Percentiles rank a stretch among this genome's conserved stretches.
Evolutionary conservation across 2,113 vertebrate species (phyloP).

Genomic region (Dendropsophus ebraccatus): DNA sequence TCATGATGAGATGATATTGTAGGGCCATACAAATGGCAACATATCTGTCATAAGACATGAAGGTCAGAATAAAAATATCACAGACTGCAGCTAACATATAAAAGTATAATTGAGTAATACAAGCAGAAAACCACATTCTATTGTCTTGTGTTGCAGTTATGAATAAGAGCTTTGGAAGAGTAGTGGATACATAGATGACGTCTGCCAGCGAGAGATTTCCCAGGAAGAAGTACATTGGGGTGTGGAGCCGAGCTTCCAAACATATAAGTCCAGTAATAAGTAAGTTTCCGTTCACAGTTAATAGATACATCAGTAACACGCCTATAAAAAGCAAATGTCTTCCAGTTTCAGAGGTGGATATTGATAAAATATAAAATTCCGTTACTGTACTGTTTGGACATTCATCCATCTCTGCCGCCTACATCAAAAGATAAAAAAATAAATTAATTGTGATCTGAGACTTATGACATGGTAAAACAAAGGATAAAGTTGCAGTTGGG

Average conservation of each 20-base stretch:
- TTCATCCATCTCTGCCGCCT: not conserved
- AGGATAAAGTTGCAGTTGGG: no score
- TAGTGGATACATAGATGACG: constrained; percentile 6
- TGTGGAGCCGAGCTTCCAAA: not conserved
- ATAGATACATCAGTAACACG: constrained; percentile 7
- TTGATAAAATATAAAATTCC: not conserved
- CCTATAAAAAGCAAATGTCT: not conserved
- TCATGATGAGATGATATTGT: not conserved
- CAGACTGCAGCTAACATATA: not conserved
- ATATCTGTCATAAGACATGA: constrained; percentile 39
- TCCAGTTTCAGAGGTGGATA: not conserved
- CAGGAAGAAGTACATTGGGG: constrained; percentile 49
- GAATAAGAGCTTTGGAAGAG: constrained; percentile 9
- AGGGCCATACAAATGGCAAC: constrained; percentile 25
- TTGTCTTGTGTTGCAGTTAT: not conserved
- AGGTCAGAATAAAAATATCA: constrained; percentile 16
- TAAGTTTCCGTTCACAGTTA: constrained; percentile 34
- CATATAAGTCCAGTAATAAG: not conserved
- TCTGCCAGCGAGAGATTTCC: constrained; percentile 26
- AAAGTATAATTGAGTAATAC: constrained; percentile 26
- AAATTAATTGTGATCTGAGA: not conserved
- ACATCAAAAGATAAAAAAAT: not conserved
- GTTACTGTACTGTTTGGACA: constrained; percentile 12
- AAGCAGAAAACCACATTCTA: not conserved
- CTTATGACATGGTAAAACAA: no score